Evolutionary conservation across 2,113 vertebrate species (phyloP), one percentile per base, ranked within the genome.

Genomic region (Zosterops hypoxanthus): DNA sequence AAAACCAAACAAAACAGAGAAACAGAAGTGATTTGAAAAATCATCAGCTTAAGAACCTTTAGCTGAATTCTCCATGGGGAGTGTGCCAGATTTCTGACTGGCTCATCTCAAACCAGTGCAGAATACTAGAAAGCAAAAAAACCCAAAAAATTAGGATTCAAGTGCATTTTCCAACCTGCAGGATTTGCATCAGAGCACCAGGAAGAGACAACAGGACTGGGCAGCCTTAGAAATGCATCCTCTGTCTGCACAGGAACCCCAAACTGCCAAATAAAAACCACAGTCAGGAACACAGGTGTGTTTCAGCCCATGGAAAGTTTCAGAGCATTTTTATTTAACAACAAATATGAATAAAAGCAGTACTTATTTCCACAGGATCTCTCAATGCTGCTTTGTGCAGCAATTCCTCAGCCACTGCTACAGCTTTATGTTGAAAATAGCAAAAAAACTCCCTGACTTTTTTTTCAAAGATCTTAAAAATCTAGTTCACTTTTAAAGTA

Each of bases 141-240:
- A 9, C 36, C 36, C 76, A 91, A 55, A 77, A 75, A 2, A 36
- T 25, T 19, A 11, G 25, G 87, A 77, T 70, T 79, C 47, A 86
- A 96, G 34, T 6, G 19, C 6, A 14, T 52, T 64, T 82, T 71
- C 68, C 69, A 91, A 99, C 99, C 99, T 98, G 99, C 98, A 95
- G 99, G 99, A 94, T 98, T 99, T 3, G 28, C 41, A 75, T 99
- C 98, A 36, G 98, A 94, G 89, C 99, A 99, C 75, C 98, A 95
- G 34, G 98, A 96, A 29, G 98, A 98, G 19, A 97, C 88, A 17
- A 98, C 97, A 17, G 98, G 96, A 64, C 98, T 98, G 8, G 99
- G 99, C 34, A 99, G 95, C 53, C 56, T 97, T 56, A 99, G 97
- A 78, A 98, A 97, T 4, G 95, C 95, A 71, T 82, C 94, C 53